A percentile compares a stretch with the other conserved stretches of the same genome.
Evolutionary conservation across 1,140 invertebrate genomes (phyloP).

Genomic region (Cardiocondyla obscurior): DNA sequence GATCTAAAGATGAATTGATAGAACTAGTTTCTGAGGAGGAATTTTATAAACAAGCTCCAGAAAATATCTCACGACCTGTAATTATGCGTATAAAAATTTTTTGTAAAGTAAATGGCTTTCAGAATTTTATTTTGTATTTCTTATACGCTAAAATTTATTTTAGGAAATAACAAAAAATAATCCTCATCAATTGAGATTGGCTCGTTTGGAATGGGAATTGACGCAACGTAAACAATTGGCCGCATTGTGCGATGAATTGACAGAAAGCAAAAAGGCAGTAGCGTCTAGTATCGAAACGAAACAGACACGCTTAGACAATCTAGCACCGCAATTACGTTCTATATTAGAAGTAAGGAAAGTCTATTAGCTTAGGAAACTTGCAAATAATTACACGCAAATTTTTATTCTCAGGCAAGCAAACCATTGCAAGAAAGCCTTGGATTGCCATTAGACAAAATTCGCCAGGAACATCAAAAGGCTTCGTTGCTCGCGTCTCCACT

Average conservation of each 20-base stretch:
- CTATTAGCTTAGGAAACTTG: background rate
- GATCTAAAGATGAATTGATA: constrained; percentile 97
- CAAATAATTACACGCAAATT: constrained; percentile 15
- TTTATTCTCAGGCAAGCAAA: constrained; percentile 89
- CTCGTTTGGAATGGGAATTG: constrained; percentile 95
- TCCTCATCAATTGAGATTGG: constrained; percentile 92
- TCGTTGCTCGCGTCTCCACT: constrained; percentile 91
- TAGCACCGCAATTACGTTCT: constrained; percentile 90
- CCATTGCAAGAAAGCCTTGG: constrained; percentile 95
- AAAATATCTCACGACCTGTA: constrained; percentile 88
- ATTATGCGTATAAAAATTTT: constrained; percentile 13
- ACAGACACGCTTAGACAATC: constrained; percentile 90
- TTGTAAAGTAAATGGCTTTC: background rate
- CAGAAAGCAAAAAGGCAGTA: constrained; percentile 90
- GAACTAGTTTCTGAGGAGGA: constrained; percentile 93
- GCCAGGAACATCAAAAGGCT: constrained; percentile 90
- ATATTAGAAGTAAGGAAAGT: constrained; percentile 86
- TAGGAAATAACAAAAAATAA: constrained; percentile 88
- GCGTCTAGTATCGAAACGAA: constrained; percentile 91
- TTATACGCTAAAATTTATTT: constrained; percentile 62
- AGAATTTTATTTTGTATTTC: constrained; percentile 36
- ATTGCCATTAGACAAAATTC: constrained; percentile 90
- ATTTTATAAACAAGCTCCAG: constrained; percentile 93
- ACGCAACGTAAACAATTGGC: constrained; percentile 94
- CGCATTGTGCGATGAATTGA: constrained; percentile 89